Conservation (phyloP, 1,140 invertebrate species). For the Acromyrmex heyeri region DNA sequence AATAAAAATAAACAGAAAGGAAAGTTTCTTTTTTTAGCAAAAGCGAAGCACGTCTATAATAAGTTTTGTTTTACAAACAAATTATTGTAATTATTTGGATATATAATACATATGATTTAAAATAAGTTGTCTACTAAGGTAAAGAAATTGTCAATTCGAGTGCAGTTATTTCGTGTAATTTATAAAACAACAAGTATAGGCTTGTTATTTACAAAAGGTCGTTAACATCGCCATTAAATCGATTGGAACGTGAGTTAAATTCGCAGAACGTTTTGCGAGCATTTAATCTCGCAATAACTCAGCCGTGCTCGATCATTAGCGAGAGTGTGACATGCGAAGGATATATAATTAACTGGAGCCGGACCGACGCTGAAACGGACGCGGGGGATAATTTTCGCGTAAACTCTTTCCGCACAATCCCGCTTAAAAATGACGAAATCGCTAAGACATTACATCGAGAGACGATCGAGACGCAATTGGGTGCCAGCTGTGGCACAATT, state of each 20-base stretch:
- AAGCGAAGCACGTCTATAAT: background rate
- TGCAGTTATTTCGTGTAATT: background rate
- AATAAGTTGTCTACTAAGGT: background rate
- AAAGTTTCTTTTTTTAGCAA: background rate
- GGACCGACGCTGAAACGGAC: background rate
- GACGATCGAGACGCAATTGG: slow-evolving; percentile 7
- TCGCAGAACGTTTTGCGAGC: slow-evolving; percentile 8
- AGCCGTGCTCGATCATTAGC: slow-evolving; percentile 26
- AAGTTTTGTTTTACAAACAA: background rate
- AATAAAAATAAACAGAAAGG: background rate
- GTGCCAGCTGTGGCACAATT: slow-evolving; percentile 32
- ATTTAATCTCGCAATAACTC: slow-evolving; percentile 34
- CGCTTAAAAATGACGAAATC: slow-evolving; percentile 31
- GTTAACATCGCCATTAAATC: slow-evolving; percentile 11
- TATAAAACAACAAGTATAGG: background rate
- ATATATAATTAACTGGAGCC: slow-evolving; percentile 15
- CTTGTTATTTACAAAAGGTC: background rate
- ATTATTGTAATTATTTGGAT: background rate
- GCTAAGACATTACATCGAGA: background rate
- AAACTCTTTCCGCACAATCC: slow-evolving; percentile 6
- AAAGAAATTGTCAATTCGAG: background rate
- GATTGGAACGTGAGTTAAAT: slow-evolving; percentile 5
- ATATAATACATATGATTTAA: background rate
- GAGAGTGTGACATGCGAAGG: slow-evolving; percentile 13
- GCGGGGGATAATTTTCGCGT: slow-evolving; percentile 21